Conservation (phyloP, 2,113 vertebrate genomes). For the Condylura cristata region DNA sequence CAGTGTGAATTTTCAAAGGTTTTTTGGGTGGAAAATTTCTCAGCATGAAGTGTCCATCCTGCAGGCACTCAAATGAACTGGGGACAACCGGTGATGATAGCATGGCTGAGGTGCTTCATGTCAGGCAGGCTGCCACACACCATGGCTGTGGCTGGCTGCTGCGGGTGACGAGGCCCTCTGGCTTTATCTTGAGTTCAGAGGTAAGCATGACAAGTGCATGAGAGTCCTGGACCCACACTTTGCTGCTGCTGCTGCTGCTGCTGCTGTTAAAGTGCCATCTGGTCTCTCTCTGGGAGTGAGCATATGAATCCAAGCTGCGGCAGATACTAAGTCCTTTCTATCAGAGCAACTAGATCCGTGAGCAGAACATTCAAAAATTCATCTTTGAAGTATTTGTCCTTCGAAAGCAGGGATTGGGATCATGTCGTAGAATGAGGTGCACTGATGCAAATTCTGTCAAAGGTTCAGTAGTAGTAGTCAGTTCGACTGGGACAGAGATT, state of each 20-base stretch:
- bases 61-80: rapidly evolving
- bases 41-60: not conserved
- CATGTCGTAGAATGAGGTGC: not conserved
- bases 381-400: not conserved
- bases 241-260: not conserved
- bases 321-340: not conserved
- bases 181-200: not conserved
- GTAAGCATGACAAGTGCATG: not conserved
- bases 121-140: not conserved
- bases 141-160: rapidly evolving
- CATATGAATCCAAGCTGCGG: not conserved
- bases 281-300: not conserved
- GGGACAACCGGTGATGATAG: not conserved
- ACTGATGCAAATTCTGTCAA: not conserved
- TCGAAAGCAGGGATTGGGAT: not conserved
- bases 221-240: not conserved
- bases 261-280: not conserved
- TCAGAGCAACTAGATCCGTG: too few relatives aligned
- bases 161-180: not conserved
- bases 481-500: not conserved
- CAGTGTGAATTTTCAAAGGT: not conserved
- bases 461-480: not conserved
- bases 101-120: rapidly evolving
- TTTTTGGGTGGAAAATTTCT: not conserved
- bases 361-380: not conserved